These are phyloP conservation scores for Phenganax stokvisi DNA, from an alignment of 92 coral and sea anemone species.

Conservation along the genomic window DNA sequence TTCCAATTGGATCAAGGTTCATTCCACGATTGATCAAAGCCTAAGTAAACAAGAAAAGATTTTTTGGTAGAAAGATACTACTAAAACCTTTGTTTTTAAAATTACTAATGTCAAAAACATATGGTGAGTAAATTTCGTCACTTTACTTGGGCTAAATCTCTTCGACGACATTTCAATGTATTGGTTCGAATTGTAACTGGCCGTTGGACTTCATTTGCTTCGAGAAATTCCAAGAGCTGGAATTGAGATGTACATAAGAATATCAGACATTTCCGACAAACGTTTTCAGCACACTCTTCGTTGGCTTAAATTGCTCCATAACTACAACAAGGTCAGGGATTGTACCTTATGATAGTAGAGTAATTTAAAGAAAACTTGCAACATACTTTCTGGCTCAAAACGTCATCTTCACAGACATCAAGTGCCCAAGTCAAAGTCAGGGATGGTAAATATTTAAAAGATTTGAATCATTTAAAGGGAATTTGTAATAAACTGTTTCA, in stretches of 20 bases:
- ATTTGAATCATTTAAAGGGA: too few relatives aligned
- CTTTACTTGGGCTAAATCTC: constrained; percentile 89
- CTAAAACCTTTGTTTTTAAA: too few relatives aligned
- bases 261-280: neutral
- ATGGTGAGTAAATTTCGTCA: neutral
- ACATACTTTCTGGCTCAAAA: too few relatives aligned
- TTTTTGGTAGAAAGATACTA: too few relatives aligned
- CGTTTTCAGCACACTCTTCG: neutral
- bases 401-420: too few relatives aligned
- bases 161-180: constrained; percentile 76
- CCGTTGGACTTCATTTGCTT: constrained; percentile 92
- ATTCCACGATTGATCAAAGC: constrained; percentile 92
- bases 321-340: too few relatives aligned
- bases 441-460: neutral
- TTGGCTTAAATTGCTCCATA: too few relatives aligned
- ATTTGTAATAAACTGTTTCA: too few relatives aligned
- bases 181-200: constrained; percentile 93
- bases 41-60: constrained; percentile 31
- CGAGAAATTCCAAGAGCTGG: constrained; percentile 80
- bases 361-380: too few relatives aligned
- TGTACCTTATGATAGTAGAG: too few relatives aligned
- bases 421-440: neutral
- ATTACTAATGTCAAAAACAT: neutral
- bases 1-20: constrained; percentile 79
- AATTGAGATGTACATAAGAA: neutral